A percentile compares a stretch with the other conserved stretches of the same genome.
Evolutionary conservation across 2,113 vertebrate species (phyloP).

Genomic region (Poicephalus gulielmi): DNA sequence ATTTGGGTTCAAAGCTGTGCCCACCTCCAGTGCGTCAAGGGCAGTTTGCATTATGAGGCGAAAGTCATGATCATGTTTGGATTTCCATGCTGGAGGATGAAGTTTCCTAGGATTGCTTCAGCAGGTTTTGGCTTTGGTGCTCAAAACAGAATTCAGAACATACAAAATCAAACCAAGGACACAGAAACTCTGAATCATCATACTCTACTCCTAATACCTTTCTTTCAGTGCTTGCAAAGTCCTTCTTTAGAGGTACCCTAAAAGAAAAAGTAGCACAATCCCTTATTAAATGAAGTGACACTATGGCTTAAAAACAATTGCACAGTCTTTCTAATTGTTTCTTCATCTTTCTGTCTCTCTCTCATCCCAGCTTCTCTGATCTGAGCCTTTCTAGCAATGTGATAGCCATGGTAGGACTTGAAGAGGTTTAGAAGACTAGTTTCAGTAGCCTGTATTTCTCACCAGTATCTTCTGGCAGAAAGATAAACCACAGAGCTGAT

Average conservation of each 20-base stretch:
- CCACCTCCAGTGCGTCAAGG: not conserved
- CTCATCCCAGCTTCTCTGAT: not conserved
- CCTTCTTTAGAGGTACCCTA: not conserved
- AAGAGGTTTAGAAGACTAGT: not conserved
- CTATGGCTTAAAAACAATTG: not conserved
- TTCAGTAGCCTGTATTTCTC: not conserved
- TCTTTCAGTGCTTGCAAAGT: not conserved
- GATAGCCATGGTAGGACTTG: not conserved
- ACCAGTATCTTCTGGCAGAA: constrained; percentile 23
- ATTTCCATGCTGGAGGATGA: fast-evolving
- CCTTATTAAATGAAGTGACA: not conserved
- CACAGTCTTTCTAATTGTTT: not conserved
- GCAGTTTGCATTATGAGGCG: not conserved
- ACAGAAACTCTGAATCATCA: not conserved
- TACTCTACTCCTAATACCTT: not conserved
- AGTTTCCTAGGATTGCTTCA: not conserved
- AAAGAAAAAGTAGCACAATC: not conserved
- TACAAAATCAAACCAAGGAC: not conserved
- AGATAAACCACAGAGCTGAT: not conserved
- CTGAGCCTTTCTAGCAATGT: not conserved
- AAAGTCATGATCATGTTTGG: not conserved
- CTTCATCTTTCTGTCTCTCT: not conserved
- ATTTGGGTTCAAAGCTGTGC: not conserved
- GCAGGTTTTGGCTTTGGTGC: not conserved
- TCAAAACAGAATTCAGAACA: not conserved